These are phyloP conservation scores for Mastomys coucha DNA, from an alignment of 2,113 vertebrate genomes.

Conservation along the genomic window DNA sequence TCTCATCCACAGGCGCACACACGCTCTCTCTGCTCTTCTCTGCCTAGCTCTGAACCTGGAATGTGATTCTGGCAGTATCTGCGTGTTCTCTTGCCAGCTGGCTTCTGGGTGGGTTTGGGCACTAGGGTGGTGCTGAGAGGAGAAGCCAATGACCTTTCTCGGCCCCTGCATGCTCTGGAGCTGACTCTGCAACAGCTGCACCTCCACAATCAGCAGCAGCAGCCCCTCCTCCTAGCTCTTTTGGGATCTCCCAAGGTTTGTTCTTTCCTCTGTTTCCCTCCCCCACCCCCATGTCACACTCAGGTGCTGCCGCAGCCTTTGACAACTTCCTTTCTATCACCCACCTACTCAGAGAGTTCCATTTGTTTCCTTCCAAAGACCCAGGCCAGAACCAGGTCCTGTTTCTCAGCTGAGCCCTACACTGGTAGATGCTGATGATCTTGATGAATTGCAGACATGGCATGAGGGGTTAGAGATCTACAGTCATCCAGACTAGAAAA, in stretches of 20 bases:
- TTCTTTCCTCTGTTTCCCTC: background rate
- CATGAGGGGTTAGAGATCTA: background rate
- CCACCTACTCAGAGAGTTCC: background rate
- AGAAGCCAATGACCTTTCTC: background rate
- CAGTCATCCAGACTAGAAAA: background rate
- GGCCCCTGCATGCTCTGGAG: background rate
- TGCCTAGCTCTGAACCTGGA: background rate
- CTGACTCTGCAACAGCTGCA: background rate
- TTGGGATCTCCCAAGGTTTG: background rate
- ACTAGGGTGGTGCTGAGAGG: background rate
- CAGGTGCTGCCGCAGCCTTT: background rate
- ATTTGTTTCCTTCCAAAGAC: background rate
- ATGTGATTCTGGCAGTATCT: background rate
- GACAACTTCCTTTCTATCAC: background rate
- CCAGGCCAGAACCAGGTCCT: background rate
- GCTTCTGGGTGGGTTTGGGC: background rate
- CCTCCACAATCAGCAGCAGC: background rate
- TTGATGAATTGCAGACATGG: background rate
- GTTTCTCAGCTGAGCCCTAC: background rate
- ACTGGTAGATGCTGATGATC: background rate
- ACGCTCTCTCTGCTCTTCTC: background rate
- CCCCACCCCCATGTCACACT: background rate
- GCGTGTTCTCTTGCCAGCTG: accelerated
- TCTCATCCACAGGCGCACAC: accelerated
- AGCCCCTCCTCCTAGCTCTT: background rate